Conservation (phyloP, 2,888 invertebrate genomes). For the Leptopilina syphax region DNA sequence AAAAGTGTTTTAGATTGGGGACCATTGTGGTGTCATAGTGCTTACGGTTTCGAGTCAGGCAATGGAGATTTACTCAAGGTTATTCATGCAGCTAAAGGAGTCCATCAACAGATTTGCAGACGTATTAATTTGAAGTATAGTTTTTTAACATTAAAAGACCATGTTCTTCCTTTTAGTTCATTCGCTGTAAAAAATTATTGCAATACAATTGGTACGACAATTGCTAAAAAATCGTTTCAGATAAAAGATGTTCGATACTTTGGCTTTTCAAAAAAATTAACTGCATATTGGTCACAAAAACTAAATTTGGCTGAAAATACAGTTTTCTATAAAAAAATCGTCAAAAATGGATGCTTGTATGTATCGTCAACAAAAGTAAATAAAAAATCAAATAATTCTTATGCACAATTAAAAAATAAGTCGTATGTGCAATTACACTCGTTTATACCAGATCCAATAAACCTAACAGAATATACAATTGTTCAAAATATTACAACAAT, state of each 20-base stretch:
- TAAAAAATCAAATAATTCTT: constrained; percentile 37
- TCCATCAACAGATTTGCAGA: constrained; percentile 23
- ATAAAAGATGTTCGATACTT: constrained; percentile 29
- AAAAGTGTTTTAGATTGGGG: constrained; percentile 35
- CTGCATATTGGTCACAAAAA: constrained; percentile 23
- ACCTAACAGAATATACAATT: constrained; percentile 40
- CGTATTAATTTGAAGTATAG: constrained; percentile 26
- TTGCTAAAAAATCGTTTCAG: too few species aligned
- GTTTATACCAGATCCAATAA: constrained; percentile 41
- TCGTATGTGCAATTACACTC: constrained; percentile 27
- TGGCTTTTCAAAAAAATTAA: constrained; percentile 21
- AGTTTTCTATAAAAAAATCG: constrained; percentile 34
- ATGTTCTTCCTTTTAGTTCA: not conserved
- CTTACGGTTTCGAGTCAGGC: constrained; percentile 43
- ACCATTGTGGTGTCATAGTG: constrained; percentile 36
- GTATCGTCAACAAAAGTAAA: constrained; percentile 32
- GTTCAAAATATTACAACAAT: constrained; percentile 36
- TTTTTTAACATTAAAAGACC: constrained; percentile 1
- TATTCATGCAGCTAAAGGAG: constrained; percentile 35
- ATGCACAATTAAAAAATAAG: constrained; percentile 33
- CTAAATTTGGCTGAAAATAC: constrained; percentile 31
- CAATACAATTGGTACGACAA: not conserved
- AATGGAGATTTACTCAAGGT: constrained; percentile 40
- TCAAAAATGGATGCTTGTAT: not conserved
- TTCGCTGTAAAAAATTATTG: constrained; percentile 13